These are phyloP conservation scores for Congeria kusceri DNA, from an alignment of 2,888 invertebrate genomes.

Conservation along the genomic window DNA sequence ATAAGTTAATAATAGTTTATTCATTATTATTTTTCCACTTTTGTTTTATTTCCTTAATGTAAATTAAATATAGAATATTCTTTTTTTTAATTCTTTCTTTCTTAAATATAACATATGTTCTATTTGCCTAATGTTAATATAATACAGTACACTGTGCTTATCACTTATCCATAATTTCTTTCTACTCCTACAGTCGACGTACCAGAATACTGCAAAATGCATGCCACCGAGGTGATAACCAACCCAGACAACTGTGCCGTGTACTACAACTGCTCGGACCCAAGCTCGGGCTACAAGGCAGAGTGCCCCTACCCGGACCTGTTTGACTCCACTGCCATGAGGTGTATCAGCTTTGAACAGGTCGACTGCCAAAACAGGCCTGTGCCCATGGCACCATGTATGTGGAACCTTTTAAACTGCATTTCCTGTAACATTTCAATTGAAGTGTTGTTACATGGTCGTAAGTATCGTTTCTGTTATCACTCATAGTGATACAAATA, in stretches of 20 bases:
- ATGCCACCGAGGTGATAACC: constrained; percentile 43
- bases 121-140: background rate
- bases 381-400: constrained; percentile 69
- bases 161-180: background rate
- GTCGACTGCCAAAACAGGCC: constrained; percentile 59
- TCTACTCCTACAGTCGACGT: constrained; percentile 55
- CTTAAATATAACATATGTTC: no score
- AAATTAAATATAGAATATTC: no score
- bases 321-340: constrained; percentile 46
- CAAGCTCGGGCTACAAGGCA: constrained; percentile 26
- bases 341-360: constrained; percentile 35
- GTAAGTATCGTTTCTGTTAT: no score
- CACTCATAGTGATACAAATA: no score
- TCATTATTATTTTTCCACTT: no score
- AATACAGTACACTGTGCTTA: background rate
- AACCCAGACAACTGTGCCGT: constrained; percentile 65
- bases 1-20: no score
- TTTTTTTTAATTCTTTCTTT: no score
- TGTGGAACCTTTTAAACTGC: constrained; percentile 19
- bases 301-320: constrained; percentile 68
- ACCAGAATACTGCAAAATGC: constrained; percentile 60
- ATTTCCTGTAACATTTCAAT: no score
- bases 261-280: constrained; percentile 60
- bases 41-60: no score
- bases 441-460: no score